phyloP scores from a whole-genome alignment of 2,797 vertebrate genomes.

The Lutjanus argentimaculatus region DNA sequence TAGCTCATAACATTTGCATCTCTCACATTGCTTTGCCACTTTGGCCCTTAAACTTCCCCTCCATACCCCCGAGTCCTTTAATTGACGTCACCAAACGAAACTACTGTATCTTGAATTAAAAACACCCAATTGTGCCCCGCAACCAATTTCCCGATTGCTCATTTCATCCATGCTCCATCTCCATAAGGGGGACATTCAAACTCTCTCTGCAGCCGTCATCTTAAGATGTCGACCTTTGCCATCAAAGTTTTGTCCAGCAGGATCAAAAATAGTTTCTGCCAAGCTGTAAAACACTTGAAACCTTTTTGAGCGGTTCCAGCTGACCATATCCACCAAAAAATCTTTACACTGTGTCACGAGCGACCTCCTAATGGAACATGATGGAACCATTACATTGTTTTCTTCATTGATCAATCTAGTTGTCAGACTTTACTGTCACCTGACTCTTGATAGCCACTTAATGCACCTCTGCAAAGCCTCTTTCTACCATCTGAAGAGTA shows the following conservation, averaged over 20 bases:
- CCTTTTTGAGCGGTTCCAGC: background rate
- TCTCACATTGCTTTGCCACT: background rate
- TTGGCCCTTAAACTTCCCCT: background rate
- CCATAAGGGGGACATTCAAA: background rate
- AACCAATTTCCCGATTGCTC: background rate
- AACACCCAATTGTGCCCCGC: background rate
- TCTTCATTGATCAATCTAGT: conserved; percentile 18
- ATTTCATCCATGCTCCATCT: background rate
- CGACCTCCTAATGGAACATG: conserved; percentile 1
- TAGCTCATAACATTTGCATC: background rate
- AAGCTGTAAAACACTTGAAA: conserved; percentile 16
- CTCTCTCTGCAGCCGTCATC: background rate
- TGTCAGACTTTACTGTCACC: conserved; percentile 11
- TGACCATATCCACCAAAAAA: conserved; percentile 7
- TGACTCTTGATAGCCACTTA: background rate
- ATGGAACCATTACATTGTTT: conserved; percentile 24
- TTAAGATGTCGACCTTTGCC: background rate
- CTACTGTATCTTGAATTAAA: background rate
- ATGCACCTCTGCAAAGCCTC: background rate
- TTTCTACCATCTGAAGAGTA: background rate
- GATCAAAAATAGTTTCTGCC: background rate
- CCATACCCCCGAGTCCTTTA: background rate
- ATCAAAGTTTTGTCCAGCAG: background rate
- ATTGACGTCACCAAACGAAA: background rate
- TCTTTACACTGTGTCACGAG: background rate